These are phyloP conservation scores for Drosophila pseudotalamancana DNA, from an alignment of 2,888 invertebrate genomes.

Conservation along the genomic window DNA sequence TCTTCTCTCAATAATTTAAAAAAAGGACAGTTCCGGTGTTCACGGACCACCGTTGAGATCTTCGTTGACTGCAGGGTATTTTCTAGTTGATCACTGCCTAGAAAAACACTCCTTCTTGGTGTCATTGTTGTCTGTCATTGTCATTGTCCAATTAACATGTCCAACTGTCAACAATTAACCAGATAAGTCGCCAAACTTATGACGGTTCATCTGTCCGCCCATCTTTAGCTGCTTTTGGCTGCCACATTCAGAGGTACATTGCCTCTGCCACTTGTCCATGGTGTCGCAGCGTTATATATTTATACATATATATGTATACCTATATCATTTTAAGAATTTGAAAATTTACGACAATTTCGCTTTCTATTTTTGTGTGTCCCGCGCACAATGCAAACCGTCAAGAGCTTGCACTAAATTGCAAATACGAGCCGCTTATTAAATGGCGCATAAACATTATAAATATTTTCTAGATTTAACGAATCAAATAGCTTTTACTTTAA, in stretches of 20 bases:
- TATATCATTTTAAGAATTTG: slow-evolving; percentile 16
- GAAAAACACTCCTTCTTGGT: neutral
- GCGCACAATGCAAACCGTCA: slow-evolving; percentile 35
- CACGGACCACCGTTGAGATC: too few relatives aligned
- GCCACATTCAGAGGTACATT: slow-evolving; percentile 25
- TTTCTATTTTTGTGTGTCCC: slow-evolving; percentile 31
- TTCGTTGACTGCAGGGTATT: neutral
- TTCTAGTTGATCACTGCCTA: neutral
- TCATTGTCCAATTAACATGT: slow-evolving; percentile 66
- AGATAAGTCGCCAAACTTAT: slow-evolving; percentile 45
- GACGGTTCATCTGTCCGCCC: slow-evolving; percentile 27
- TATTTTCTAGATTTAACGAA: slow-evolving; percentile 53
- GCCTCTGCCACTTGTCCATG: slow-evolving; percentile 53
- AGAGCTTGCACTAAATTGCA: slow-evolving; percentile 39
- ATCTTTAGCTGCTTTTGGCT: slow-evolving; percentile 20
- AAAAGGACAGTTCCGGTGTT: too few relatives aligned
- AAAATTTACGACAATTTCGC: slow-evolving; percentile 28
- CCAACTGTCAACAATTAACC: slow-evolving; percentile 64
- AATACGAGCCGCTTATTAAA: slow-evolving; percentile 39
- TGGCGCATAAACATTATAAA: slow-evolving; percentile 61
- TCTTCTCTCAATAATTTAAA: too few relatives aligned
- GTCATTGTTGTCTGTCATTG: slow-evolving; percentile 5
- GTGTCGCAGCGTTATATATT: slow-evolving; percentile 19
- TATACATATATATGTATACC: slow-evolving; percentile 9
- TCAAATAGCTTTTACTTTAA: slow-evolving; percentile 28